Base-by-base conservation (phyloP, 2,888 invertebrate species). In the Catonia carolina region DNA sequence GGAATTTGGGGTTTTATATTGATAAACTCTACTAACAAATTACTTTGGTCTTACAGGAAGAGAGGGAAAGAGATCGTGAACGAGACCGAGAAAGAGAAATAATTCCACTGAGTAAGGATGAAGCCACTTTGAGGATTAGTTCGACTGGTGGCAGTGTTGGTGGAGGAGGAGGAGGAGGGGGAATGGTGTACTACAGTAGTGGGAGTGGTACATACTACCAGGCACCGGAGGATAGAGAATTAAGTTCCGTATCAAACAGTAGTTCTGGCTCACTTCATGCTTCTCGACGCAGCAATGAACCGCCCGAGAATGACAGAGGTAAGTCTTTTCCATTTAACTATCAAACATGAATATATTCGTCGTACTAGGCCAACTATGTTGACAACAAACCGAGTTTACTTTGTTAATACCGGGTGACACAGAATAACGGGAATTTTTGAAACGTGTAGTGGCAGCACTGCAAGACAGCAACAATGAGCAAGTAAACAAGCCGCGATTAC, bases 221-320 rank as follows among this genome's bases (percentile, higher is more conserved):
- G 67, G 68, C 52, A 68, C 72, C 50, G 67, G 70, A 17, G 66
- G 50, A 58, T 63, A 72, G 62, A 69, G 73, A 63, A 61, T 73
- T 80, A 63, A 74, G 79, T 73, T 71, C 75, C 65, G 71, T 79
- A 66, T 78, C 77, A 67, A 61, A 73, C 68, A 65, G 74, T 72
- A 67, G 72, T 67, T 73, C 74, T 55, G 75, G 74, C 55, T 75
- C 76, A n/a, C 64, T 72, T 56, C 73, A 73, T 22, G 42, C 22
- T n/a, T 6, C 12, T 66, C 76, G 78, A 62, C 77, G 77, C 63
- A 77, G 76, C 70, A 78, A 77, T 68, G 80, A 80, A 66, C 71
- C 76, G 54, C 65, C 73, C 69, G 81, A 81, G 67, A 75, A 77
- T 66, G 80, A 80, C 68, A 78, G 82, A 66, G 67, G 67, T 64